Percentiles rank a stretch among this genome's conserved stretches.
Evolutionary conservation across 2,113 vertebrate genomes (phyloP).

Genomic region (Myanophis thanlyinensis): DNA sequence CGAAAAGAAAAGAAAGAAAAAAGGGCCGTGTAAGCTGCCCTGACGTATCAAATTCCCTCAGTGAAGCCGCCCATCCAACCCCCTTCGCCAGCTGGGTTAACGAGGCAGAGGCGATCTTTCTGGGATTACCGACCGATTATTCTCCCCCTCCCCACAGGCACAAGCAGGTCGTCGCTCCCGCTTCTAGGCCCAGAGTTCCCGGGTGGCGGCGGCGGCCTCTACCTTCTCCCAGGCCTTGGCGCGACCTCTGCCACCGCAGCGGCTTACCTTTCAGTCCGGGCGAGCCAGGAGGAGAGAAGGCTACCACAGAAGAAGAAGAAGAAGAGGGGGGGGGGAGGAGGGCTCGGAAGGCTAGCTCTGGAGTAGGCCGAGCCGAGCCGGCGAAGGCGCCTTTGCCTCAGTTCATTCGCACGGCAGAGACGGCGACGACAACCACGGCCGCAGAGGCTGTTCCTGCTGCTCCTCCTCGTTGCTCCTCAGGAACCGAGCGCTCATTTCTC

Average conservation of each 20-base stretch:
- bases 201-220: not conserved
- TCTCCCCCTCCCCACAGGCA: not conserved
- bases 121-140: not conserved
- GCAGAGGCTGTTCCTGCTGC: not conserved
- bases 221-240: not conserved
- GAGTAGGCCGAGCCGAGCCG: not conserved
- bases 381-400: not conserved
- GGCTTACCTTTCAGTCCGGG: not conserved
- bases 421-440: not conserved
- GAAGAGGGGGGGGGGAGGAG: too few relatives aligned
- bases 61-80: not conserved
- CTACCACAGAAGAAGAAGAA: too few relatives aligned
- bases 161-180: not conserved
- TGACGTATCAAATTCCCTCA: not conserved
- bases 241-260: not conserved
- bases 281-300: not conserved
- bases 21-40: not conserved
- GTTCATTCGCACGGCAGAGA: conserved; percentile 11
- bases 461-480: not conserved
- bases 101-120: not conserved
- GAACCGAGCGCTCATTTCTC: conserved; percentile 18
- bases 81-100: not conserved
- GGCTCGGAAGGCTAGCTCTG: not conserved
- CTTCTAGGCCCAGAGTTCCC: not conserved
- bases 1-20: too few relatives aligned